Evolutionary conservation across 2,888 invertebrate species (phyloP), one percentile per base, ranked within the genome.

Genomic region (Megamerina dolium): DNA sequence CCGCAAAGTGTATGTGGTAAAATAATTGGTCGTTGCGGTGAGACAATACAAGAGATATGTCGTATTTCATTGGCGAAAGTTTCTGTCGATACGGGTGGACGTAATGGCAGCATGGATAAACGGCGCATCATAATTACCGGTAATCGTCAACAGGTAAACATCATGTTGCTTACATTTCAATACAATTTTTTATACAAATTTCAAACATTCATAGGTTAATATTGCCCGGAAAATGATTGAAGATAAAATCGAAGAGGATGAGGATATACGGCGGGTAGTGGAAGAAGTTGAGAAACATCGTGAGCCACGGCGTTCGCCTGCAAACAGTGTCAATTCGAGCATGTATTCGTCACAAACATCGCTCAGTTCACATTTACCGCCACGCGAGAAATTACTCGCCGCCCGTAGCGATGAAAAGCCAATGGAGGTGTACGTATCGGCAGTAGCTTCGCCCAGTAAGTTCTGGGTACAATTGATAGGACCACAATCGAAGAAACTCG

Each of bases 381-480:
- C 65, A 3, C 56, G 65, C 10, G 72, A 72, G 37, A 72, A 70
- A 43, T 37, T 72, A 9, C 50, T 63, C 52, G 60, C 64, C 4
- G 54, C 61, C 13, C 57, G 55, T 13, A 56, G 60, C 13, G 63
- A 64, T 37, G 81, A 82, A 46, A 77, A 82, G 2, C 77, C 79
- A 14, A 80, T 89, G 62, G 86, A 92, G 62, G 87, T 92, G 13
- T 92, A 85, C 70, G 86, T 93, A 4, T 89, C 90, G 0, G 89
- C 91, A 1, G 81, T 89, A 50, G 83, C 85, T 12, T 82, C 82
- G 20, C 92, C 92, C 1, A 74, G 77, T 0, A 75, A 79, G 49
- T 93, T 94, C 73, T 94, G 91, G 89, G 78, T 93, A 9, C 93
- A 93, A 74, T 78, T 88, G 49, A 79, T 83, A 41, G 85, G 87